Evolutionary conservation across 2,113 vertebrate species (phyloP), one percentile per base, ranked within the genome.

Genomic region (Anser cygnoides): DNA sequence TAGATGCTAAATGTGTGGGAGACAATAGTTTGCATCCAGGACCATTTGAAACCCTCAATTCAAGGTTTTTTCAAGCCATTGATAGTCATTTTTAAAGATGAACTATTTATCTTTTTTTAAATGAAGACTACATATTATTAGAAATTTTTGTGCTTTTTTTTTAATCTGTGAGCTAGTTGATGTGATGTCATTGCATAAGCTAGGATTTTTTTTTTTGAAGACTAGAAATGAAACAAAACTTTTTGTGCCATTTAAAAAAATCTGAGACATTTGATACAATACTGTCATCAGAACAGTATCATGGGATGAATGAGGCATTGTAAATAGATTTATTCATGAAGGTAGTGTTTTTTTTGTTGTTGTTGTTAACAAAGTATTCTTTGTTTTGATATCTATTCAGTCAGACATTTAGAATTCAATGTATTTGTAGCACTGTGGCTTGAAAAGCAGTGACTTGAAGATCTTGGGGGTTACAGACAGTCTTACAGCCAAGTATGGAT

Each of bases 401-500:
- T 89, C 35, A 77, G 37, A n/a, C 12, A 29, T 50, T 89, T 84
- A 61, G 86, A 62, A 68, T 66, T 87, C 63, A 67, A 46, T n/a
- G 6, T 85, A 5, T 80, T 52, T 79, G 52, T 78, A 84, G 41
- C 22, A 55, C 29, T 86, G 29, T 0, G 2, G 23, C 44, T 71
- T 37, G 33, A 50, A 84, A 91, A 93, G 7, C 26, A 68, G 8
- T 58, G 78, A 33, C 31, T 90, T 35, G 41, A 75, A 82, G 25
- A 59, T 39, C 44, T 46, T 1, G 0, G 37, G 39, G n/a, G 6
- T 68, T 39, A 49, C 55, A 57, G 57, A 26, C 52, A 50, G 58
- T 50, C 31, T 74, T 73, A 66, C 6, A 83, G 18, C 35, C 5
- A 4, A 0, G 0, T 39, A 43, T 0, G 0, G 31, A 41, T 13